Base-by-base conservation (phyloP, 2,888 invertebrate genomes). In the Plagodis pulveraria region DNA sequence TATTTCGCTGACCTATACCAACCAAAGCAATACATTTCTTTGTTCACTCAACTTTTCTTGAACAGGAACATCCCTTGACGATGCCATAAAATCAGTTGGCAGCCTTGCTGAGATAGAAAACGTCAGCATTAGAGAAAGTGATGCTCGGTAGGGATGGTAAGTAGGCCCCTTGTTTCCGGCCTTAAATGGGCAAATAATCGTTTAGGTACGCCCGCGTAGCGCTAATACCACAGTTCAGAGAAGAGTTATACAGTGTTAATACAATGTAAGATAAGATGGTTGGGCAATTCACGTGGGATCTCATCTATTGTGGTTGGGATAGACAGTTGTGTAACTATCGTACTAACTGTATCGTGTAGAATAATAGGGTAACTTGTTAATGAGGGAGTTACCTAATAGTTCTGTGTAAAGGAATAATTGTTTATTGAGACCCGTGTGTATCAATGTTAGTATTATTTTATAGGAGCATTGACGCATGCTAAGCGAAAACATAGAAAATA, bases 51-150 rank as follows among this genome's bases (percentile, higher is more conserved):
- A 22, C 22, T 22, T 22, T 44, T 57, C 59, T 56, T 54, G 61
- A 63, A 50, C 40, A 48, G 41, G 46, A 47, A 50, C 43, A 59
- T 57, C 57, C 44, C 62, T 51, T 46, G 50, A 56, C 58, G 46
- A 52, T 22, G 48, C 22, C 11, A 58, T 62, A 56, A 58, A 65
- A 65, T 60, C 56, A 58, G 58, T 63, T 65, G 60, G 56, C 64
- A 67, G 51, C 46, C 50, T 43, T 59, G 32, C 47, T 53, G 42
- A 51, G 45, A 51, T 47, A 53, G 46, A 40, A 50, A 50, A 51
- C 42, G 11, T 50, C 34, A 56, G 46, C 43, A 45, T 58, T 56
- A 52, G 47, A 52, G 50, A 51, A 49, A 54, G 40, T 34, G 47
- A 60, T 56, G 56, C 34, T 54, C 54, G n/a, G 50, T 47, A 53